These are phyloP conservation scores for Tiliacea aurago DNA, from an alignment of 2,888 invertebrate genomes.

Conservation along the genomic window DNA sequence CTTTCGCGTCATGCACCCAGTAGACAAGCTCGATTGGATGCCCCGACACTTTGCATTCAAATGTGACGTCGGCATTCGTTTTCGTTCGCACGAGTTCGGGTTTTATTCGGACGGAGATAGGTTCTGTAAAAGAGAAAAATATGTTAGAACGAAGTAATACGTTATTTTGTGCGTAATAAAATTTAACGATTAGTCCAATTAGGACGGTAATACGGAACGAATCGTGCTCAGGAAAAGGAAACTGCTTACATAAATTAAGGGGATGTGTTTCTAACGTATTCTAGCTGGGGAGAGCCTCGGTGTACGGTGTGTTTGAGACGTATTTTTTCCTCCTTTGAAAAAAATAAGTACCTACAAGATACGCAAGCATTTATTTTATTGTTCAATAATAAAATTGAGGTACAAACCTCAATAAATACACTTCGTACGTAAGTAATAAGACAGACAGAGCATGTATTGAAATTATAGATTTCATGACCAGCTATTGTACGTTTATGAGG, in stretches of 20 bases:
- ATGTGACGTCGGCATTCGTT: conserved; percentile 95
- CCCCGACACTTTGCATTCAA: conserved; percentile 96
- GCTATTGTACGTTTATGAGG: conserved; percentile 41
- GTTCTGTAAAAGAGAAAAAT: conserved; percentile 88
- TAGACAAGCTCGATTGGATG: conserved; percentile 95
- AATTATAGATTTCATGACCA: conserved; percentile 24
- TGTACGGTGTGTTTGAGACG: conserved; percentile 8
- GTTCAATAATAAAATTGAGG: conserved; percentile 10
- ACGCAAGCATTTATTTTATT: conserved; percentile 27
- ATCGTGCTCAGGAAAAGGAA: conserved; percentile 51
- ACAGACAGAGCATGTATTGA: neutral
- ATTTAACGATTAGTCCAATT: conserved; percentile 64
- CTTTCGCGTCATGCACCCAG: conserved; percentile 95
- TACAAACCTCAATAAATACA: conserved; percentile 21
- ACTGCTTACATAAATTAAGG: conserved; percentile 62
- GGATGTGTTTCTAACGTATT: conserved; percentile 55
- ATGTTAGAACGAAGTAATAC: conserved; percentile 41
- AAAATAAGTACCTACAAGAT: neutral
- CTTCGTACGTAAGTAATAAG: neutral
- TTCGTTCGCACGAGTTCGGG: conserved; percentile 95
- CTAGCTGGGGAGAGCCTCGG: neutral
- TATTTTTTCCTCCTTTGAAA: conserved; percentile 28
- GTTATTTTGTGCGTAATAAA: conserved; percentile 52
- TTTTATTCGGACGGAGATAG: conserved; percentile 95
- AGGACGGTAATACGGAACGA: conserved; percentile 57